A percentile compares a stretch with the other conserved stretches of the same genome.
phyloP scores from a whole-genome alignment of 2,113 vertebrate species.

The Verasper variegatus region DNA sequence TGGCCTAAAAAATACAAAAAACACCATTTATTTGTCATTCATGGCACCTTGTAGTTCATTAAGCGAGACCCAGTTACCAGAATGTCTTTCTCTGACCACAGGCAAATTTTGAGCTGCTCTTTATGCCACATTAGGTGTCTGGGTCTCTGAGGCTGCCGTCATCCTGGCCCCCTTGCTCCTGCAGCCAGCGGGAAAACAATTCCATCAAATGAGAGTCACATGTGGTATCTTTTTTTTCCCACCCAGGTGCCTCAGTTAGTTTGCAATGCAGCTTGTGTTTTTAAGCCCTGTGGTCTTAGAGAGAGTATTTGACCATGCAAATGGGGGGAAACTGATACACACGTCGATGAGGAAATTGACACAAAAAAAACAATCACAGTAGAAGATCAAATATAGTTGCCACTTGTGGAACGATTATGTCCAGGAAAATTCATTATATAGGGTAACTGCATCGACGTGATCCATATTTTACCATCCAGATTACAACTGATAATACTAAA shows the following conservation, averaged over 20 bases:
- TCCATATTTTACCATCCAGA: no score
- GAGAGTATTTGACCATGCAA: constrained; percentile 5
- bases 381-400: no score
- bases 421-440: no score
- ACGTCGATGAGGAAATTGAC: no score
- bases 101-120: constrained; percentile 62
- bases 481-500: no score
- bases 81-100: constrained; percentile 40
- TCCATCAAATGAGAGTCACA: constrained; percentile 55
- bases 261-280: constrained; percentile 37
- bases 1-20: constrained; percentile 39
- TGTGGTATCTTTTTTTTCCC: constrained; percentile 32
- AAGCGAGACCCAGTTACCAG: constrained; percentile 65
- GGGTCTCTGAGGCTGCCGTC: constrained; percentile 57
- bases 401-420: no score
- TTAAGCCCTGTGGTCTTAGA: not conserved
- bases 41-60: constrained; percentile 69
- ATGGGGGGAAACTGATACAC: not conserved
- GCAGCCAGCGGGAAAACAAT: constrained; percentile 51
- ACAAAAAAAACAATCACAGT: no score
- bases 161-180: constrained; percentile 49
- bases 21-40: constrained; percentile 75
- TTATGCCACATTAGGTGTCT: constrained; percentile 70
- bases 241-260: constrained; percentile 46
- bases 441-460: no score